A percentile compares a stretch with the other conserved stretches of the same genome.
Evolutionary conservation across 2,113 vertebrate species (phyloP).

Genomic region (Orycteropus afer): DNA sequence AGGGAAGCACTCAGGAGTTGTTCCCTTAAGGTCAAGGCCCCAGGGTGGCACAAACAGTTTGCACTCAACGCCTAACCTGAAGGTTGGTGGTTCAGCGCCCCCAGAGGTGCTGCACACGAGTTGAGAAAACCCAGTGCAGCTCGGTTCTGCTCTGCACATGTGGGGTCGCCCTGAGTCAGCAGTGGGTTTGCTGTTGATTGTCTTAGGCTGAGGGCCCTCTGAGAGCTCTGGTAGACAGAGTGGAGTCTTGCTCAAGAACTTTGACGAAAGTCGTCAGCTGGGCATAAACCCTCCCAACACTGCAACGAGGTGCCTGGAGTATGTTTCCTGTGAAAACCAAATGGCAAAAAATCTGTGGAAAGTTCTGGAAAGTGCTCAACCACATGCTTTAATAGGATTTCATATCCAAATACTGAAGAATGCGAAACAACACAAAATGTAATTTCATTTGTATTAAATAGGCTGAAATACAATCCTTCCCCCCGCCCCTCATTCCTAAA

Average conservation of each 20-base stretch:
- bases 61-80: not conserved
- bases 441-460: not conserved
- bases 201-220: not conserved
- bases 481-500: not conserved
- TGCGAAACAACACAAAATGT: not conserved
- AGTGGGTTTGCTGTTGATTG: not conserved
- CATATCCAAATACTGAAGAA: not conserved
- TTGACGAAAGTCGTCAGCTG: not conserved
- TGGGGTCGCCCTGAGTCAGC: not conserved
- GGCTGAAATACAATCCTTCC: not conserved
- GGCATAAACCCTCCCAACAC: too few relatives aligned
- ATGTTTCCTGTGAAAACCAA: not conserved
- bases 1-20: not conserved
- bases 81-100: not conserved
- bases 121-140: not conserved
- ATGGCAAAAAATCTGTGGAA: not conserved
- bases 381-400: not conserved
- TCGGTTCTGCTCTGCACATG: not conserved
- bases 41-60: not conserved
- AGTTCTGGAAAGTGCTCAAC: not conserved
- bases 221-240: not conserved
- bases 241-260: not conserved
- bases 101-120: not conserved
- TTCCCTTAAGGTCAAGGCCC: not conserved
- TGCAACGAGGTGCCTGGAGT: not conserved